Conservation (phyloP, 1,140 invertebrate species). For the Pachyrhynchus sulphureomaculatus region DNA sequence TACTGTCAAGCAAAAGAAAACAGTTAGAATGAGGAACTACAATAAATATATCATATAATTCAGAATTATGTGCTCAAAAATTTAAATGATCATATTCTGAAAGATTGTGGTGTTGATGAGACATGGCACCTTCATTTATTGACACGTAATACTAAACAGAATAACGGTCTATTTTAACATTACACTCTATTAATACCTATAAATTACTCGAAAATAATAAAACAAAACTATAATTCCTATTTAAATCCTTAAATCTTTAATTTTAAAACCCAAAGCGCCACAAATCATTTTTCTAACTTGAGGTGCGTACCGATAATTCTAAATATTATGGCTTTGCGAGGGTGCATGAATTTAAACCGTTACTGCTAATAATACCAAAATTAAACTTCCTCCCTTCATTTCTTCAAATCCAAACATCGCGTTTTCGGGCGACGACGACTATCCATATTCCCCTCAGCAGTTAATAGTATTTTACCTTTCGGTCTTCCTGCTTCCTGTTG, state of each 20-base stretch:
- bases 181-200: too few relatives aligned
- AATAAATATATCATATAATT: too few relatives aligned
- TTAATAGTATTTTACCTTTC: constrained; percentile 23
- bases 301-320: constrained; percentile 27
- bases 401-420: constrained; percentile 26
- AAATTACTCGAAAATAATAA: too few relatives aligned
- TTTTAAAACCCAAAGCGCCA: constrained; percentile 6
- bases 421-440: constrained; percentile 12
- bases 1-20: too few relatives aligned
- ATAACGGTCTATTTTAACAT: too few relatives aligned
- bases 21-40: too few relatives aligned
- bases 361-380: constrained; percentile 28
- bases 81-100: too few relatives aligned
- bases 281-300: constrained; percentile 29
- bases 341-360: constrained; percentile 34
- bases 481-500: neutral
- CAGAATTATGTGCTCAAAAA: too few relatives aligned
- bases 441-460: constrained; percentile 20
- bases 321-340: constrained; percentile 28
- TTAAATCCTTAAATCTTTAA: constrained; percentile 20
- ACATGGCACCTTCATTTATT: too few relatives aligned
- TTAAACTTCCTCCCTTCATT: constrained; percentile 34
- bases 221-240: neutral
- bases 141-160: too few relatives aligned
- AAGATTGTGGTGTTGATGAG: too few relatives aligned